Evolutionary conservation across 53 echinoderm and acorn worm genomes (phyloP), one percentile per base, ranked within the genome.

Genomic region (Actinopyga echinites): DNA sequence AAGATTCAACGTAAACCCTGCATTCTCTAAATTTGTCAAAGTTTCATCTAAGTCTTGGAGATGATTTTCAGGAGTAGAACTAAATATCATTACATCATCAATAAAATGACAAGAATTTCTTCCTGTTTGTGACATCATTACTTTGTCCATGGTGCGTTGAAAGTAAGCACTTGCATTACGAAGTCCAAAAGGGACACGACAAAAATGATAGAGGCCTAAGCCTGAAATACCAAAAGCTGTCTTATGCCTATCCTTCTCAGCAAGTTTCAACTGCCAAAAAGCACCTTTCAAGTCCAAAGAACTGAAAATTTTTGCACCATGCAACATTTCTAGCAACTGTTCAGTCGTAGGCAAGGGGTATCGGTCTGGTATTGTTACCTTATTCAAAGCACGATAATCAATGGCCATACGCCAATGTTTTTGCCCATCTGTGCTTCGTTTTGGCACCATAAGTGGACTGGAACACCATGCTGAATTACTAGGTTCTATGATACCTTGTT

Each of bases 401-500:
- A 74, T 74, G 8, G 74, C 74, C 74, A 74, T 74, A 26, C 74
- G 74, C 74, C 74, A 74, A 2, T 45, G 74, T 74, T 29, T 64
- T n/a, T 62, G 19, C 28, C 58, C 77, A 44, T 45, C 44, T 26
- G 10, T 65, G 37, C 8, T 82, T 37, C 83, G 54, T 75, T 75
- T 75, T 4, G 75, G 75, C 13, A 75, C 55, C 75, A 75, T 75
- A 28, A 75, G 12, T 0, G 75, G 75, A 53, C 75, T 75, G 53
- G 74, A 74, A 74, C 74, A 74, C 74, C 74, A 74, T 74, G 74
- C n/a, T 52, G 74, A 74, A 29, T 19, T 74, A 74, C 54, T 74
- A 25, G 74, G 74, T 74, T 74, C 74, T 22, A 74, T 74, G 13
- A 74, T 71, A 20, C 71, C 71, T 43, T 71, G 71, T 38, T 37